A percentile compares a stretch with the other conserved stretches of the same genome.
phyloP scores from a whole-genome alignment of 2,113 vertebrate species.

The Solea senegalensis region DNA sequence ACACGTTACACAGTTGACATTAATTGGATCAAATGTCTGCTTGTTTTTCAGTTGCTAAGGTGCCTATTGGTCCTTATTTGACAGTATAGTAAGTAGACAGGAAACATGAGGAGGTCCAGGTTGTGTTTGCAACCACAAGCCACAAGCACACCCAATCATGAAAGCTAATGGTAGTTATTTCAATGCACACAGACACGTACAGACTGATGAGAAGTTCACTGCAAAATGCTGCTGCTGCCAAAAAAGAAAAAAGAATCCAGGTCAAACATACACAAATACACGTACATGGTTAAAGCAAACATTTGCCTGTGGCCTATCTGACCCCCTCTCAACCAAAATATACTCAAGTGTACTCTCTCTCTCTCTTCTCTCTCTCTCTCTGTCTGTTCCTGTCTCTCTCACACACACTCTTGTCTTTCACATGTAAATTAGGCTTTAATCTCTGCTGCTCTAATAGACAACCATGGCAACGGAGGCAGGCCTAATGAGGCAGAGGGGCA shows the following conservation, averaged over 20 bases:
- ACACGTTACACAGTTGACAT: neutral
- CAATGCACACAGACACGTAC: neutral
- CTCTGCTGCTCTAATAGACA: slow-evolving; percentile 77
- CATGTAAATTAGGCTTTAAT: slow-evolving; percentile 83
- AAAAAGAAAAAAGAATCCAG: neutral
- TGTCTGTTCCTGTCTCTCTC: slow-evolving; percentile 36
- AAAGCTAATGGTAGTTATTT: neutral
- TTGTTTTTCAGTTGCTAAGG: neutral
- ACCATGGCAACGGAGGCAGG: slow-evolving; percentile 79
- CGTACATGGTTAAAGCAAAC: slow-evolving; percentile 47
- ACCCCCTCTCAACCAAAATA: slow-evolving; percentile 53
- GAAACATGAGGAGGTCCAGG: slow-evolving; percentile 18
- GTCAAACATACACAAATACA: slow-evolving; percentile 1
- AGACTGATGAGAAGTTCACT: neutral
- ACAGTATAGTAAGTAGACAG: slow-evolving; percentile 21
- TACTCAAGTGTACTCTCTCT: slow-evolving; percentile 32
- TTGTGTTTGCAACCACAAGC: slow-evolving; percentile 32
- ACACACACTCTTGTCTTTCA: slow-evolving; percentile 68
- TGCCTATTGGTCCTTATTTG: neutral
- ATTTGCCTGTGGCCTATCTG: slow-evolving; percentile 52
- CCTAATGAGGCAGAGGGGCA: slow-evolving; percentile 76
- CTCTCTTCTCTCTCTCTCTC: slow-evolving; percentile 1
- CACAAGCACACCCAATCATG: slow-evolving; percentile 5
- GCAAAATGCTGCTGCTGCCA: neutral
- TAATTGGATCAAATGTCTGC: neutral